Evolutionary conservation across 2,113 vertebrate genomes (phyloP).

Genomic region (Oxyura jamaicensis): DNA sequence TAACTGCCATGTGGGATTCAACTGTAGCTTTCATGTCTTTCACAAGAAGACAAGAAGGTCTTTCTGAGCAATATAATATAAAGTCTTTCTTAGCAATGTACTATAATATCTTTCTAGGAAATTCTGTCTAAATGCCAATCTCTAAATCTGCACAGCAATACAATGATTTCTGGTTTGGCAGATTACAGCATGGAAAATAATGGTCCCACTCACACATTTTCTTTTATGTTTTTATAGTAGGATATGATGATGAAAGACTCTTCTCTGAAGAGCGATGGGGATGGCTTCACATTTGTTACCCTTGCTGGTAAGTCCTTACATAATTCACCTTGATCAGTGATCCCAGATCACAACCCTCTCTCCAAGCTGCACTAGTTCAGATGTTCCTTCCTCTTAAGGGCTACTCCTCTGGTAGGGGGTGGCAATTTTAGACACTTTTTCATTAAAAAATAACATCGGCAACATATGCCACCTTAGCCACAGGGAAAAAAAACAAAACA

Average conservation of each 20-base stretch:
- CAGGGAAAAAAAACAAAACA: too few species aligned
- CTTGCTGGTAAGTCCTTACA: neutral
- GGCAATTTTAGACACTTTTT: neutral
- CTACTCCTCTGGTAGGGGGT: neutral
- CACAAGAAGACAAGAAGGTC: neutral
- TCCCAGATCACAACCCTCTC: accelerated
- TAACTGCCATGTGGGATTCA: neutral
- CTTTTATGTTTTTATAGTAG: neutral
- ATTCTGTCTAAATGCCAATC: neutral
- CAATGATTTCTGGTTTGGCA: neutral
- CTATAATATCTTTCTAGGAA: neutral
- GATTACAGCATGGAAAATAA: neutral
- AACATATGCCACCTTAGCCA: neutral
- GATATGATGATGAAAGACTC: neutral
- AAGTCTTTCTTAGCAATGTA: neutral
- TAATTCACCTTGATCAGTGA: neutral
- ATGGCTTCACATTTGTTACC: neutral
- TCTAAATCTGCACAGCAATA: neutral
- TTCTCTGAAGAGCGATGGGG: neutral
- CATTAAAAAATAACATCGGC: neutral
- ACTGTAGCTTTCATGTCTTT: neutral
- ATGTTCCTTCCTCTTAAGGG: neutral
- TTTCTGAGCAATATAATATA: neutral
- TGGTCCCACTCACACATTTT: neutral
- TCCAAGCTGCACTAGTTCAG: neutral